A percentile compares a stretch with the other conserved stretches of the same genome.
Evolutionary conservation across 2,888 invertebrate species (phyloP).

Genomic region (Folsomia candida): DNA sequence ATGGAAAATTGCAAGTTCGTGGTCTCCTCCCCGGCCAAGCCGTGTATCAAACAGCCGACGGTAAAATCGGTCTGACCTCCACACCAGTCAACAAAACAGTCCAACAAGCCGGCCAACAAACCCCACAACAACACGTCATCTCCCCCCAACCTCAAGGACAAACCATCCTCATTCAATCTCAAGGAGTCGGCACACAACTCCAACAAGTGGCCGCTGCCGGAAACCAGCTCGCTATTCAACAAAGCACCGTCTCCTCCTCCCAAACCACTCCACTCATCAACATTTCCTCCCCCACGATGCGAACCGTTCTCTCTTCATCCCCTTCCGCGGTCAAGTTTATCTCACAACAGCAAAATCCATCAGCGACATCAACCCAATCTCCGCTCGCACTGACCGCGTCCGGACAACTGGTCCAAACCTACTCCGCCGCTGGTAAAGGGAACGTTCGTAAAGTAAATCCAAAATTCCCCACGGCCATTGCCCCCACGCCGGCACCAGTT

Average conservation of each 20-base stretch:
- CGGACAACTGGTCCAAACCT: slow-evolving; percentile 7
- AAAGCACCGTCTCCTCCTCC: slow-evolving; percentile 14
- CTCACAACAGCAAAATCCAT: too few species aligned
- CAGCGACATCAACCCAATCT: slow-evolving; percentile 9
- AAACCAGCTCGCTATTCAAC: background rate
- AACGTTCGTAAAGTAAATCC: slow-evolving; percentile 6
- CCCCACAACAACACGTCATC: slow-evolving; percentile 50
- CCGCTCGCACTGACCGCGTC: background rate
- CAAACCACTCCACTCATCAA: slow-evolving; percentile 25
- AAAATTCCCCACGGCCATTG: background rate
- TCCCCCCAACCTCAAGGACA: slow-evolving; percentile 62
- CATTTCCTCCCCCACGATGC: slow-evolving; percentile 27
- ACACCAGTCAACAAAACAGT: slow-evolving; percentile 25
- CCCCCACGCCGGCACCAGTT: background rate
- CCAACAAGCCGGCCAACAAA: slow-evolving; percentile 50
- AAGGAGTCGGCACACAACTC: slow-evolving; percentile 8
- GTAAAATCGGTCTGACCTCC: slow-evolving; percentile 68
- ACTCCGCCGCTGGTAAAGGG: background rate
- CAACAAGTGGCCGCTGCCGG: background rate
- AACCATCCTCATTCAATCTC: slow-evolving; percentile 54
- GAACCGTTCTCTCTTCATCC: slow-evolving; percentile 17
- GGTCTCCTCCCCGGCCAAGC: slow-evolving; percentile 83
- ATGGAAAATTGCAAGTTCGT: slow-evolving; percentile 86
- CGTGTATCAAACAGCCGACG: slow-evolving; percentile 87
- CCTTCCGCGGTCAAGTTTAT: background rate